Base-by-base conservation (phyloP, 92 coral and sea anemone species). In the Epizoanthus illoricatus region DNA sequence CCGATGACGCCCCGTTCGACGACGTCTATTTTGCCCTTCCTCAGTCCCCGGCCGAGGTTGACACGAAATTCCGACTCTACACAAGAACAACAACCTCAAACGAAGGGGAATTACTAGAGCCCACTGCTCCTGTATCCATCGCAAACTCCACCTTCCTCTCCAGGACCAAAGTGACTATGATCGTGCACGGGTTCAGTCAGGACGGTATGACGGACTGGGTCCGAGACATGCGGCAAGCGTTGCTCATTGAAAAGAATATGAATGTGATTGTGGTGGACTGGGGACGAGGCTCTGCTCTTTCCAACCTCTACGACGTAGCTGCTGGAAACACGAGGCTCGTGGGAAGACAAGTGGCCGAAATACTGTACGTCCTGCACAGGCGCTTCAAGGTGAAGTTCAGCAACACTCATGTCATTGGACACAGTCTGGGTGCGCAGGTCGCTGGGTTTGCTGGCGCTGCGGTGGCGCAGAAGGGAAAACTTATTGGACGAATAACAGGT, bases 201-300 rank as follows among this genome's bases (percentile, higher is more conserved):
- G 82, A 55, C 41, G 98, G 97, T 16, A 42, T 79, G 62, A 83
- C 70, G 16, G 80, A 73, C 55, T 94, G 98, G 98, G 88, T 94
- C 10, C 68, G 40, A 65, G 75, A 84, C 20, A 90, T 94, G 93
- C 80, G 69, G 4, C 63, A 65, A 24, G 93, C 91, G 54, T 89
- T 94, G 24, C 81, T 94, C 81, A 88, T 84, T 17, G 87, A 86
- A 18, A 90, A 88, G 7, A 65, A 78, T 21, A 81, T 87, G 89
- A 94, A 94, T 33, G 88, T 94, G 39, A 85, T 94, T 43, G 92
- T 90, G 68, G 93, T 94, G 68, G 90, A 93, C 87, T 94, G 98
- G 98, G 90, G 82, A 21, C 86, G 18, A 65, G 96, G 93, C 15
- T 78, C 91, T 18, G 71, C 42, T 11, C 82, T 78, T 63, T 65